Evolutionary conservation across 2,888 invertebrate genomes (phyloP), one percentile per base, ranked within the genome.

Genomic region (Leptinotarsa tumamoca): DNA sequence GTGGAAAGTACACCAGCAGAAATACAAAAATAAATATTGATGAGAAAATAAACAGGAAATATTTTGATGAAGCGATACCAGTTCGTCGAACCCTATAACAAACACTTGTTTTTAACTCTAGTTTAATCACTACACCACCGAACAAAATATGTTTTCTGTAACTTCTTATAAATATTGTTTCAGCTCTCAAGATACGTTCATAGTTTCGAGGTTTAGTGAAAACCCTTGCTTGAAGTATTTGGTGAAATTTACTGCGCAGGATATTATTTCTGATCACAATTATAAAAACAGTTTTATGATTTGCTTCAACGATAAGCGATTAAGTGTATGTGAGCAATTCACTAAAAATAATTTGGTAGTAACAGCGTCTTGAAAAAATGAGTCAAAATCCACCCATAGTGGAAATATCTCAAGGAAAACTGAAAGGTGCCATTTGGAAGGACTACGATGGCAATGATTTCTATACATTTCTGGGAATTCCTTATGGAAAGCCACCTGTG

Each of bases 391-490:
- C 23, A 23, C 70, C 70, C 1, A 58, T 70, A 0, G 70, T 43
- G 0, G 70, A 70, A 18, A 23, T 70, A 13, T 17, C 49, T 1
- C 58, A 70, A 10, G 70, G 70, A 0, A 49, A 49, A 21, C 10
- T 70, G 18, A 56, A 70, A 17, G 70, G 70, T 17, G 27, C 49
- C 49, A 21, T 61, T 0, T 58, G 58, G 58, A 70, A 70, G 17
- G 50, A 70, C 21, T 61, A 58, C 2, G 70, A 70, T 61, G 58
- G 58, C 2, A 21, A 58, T 4, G 17, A 61, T 21, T 70, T 70
- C 49, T 58, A 58, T 21, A 58, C 54, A n/a, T 70, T 70, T 50
- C 56, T 50, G 2, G 70, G 70, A 43, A 70, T 70, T 21, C 70
- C 70, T 5, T 70, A 70, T 43, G 70, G 51, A 4, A 43, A 70